Evolutionary conservation across 2,113 vertebrate species (phyloP).

Genomic region (human): DNA sequence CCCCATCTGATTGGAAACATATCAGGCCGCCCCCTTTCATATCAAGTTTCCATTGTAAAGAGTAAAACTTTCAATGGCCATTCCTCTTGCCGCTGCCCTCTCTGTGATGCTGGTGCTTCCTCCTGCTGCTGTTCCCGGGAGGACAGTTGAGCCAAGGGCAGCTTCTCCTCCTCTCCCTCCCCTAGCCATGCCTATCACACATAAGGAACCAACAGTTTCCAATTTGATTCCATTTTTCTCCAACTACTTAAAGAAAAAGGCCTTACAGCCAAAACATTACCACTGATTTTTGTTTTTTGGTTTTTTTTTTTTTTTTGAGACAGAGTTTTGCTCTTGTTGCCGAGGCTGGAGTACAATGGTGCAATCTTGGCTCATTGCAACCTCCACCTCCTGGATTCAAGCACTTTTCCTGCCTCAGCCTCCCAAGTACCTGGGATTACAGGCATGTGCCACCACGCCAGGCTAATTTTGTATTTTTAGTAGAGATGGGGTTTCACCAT

Average conservation of each 20-base stretch:
- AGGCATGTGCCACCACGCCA: too few species aligned
- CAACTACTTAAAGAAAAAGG: slow-evolving; percentile 47
- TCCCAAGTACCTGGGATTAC: too few species aligned
- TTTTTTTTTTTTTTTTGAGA: too few species aligned
- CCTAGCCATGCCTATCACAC: background rate
- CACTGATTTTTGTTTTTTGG: background rate
- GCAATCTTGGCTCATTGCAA: too few species aligned
- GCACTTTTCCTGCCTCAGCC: too few species aligned
- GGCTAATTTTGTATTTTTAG: too few species aligned
- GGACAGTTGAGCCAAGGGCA: slow-evolving; percentile 38
- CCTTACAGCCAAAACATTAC: slow-evolving; percentile 59
- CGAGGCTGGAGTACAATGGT: too few species aligned
- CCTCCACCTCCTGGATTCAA: too few species aligned
- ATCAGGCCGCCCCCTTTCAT: slow-evolving; percentile 85
- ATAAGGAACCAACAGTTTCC: slow-evolving; percentile 44
- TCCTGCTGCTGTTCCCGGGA: slow-evolving; percentile 35
- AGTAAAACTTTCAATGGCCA: slow-evolving; percentile 77
- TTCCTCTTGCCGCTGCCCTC: slow-evolving; percentile 74
- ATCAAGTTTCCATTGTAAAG: slow-evolving; percentile 90
- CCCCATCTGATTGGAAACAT: slow-evolving; percentile 88
- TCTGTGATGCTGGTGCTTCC: slow-evolving; percentile 61
- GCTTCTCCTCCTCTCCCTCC: background rate
- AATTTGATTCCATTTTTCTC: slow-evolving; percentile 50
- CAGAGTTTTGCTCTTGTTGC: too few species aligned
- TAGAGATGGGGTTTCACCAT: too few species aligned